phyloP scores from a whole-genome alignment of 2,888 invertebrate genomes.

The Nineta flava region DNA sequence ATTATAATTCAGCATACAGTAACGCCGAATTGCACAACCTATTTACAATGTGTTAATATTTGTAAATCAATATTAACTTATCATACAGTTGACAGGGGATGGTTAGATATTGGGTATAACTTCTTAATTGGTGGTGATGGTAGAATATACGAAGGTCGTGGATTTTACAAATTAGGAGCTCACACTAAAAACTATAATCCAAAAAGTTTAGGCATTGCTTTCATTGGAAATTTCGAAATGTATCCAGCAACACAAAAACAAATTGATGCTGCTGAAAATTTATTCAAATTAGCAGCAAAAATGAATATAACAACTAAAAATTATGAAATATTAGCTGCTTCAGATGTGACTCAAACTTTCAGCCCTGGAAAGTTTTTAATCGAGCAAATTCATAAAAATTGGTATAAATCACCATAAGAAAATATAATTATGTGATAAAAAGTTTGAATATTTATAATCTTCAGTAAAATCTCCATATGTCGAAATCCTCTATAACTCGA shows the following conservation, averaged over 20 bases:
- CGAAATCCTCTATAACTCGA: no score
- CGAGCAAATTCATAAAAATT: slow-evolving; percentile 37
- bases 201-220: slow-evolving; percentile 44
- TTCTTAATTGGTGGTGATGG: slow-evolving; percentile 64
- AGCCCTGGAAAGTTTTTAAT: slow-evolving; percentile 47
- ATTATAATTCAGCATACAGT: slow-evolving; percentile 43
- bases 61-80: slow-evolving; percentile 41
- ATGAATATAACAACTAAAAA: slow-evolving; percentile 36
- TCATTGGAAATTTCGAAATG: slow-evolving; percentile 45
- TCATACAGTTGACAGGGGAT: slow-evolving; percentile 40
- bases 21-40: slow-evolving; percentile 33
- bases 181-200: slow-evolving; percentile 45
- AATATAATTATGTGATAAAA: no score
- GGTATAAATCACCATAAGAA: slow-evolving; percentile 21
- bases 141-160: slow-evolving; percentile 52
- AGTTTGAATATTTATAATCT: no score
- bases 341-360: slow-evolving; percentile 39
- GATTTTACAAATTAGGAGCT: slow-evolving; percentile 51
- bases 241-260: slow-evolving; percentile 30
- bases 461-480: no score
- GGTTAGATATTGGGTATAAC: slow-evolving; percentile 51
- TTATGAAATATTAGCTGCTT: slow-evolving; percentile 47
- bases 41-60: slow-evolving; percentile 36
- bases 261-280: slow-evolving; percentile 36
- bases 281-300: slow-evolving; percentile 40